Conservation (phyloP, 2,888 invertebrate genomes). For the Spodoptera picta region DNA sequence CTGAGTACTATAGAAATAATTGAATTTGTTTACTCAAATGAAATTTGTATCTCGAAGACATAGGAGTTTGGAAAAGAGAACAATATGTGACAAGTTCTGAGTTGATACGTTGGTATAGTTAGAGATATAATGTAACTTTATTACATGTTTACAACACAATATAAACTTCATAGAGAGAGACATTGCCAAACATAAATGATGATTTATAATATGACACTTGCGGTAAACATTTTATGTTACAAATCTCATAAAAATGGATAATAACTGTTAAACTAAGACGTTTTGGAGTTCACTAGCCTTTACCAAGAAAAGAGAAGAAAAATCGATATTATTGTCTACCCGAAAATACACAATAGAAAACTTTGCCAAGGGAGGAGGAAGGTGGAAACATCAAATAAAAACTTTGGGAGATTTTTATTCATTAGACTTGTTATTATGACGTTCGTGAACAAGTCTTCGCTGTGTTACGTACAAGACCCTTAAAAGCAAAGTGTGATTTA, state of each 20-base stretch:
- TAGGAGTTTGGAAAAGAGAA: constrained; percentile 1
- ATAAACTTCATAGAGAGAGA: too few species aligned
- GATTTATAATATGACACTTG: too few species aligned
- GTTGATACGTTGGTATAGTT: too few species aligned
- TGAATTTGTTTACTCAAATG: constrained; percentile 13
- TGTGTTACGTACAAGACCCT: constrained; percentile 24
- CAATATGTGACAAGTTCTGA: neutral
- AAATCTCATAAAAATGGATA: constrained; percentile 9
- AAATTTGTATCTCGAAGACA: constrained; percentile 10
- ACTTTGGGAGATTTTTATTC: constrained; percentile 63
- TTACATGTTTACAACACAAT: too few species aligned
- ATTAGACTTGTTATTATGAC: constrained; percentile 60
- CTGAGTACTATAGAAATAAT: constrained; percentile 18
- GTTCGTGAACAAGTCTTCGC: constrained; percentile 35
- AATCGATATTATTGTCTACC: constrained; percentile 56
- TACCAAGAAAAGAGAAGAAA: constrained; percentile 30
- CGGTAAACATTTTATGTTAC: neutral
- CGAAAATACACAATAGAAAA: constrained; percentile 56
- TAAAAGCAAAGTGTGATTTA: constrained; percentile 51
- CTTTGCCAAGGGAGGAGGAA: constrained; percentile 48
- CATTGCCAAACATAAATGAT: too few species aligned
- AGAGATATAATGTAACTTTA: too few species aligned
- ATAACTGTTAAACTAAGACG: constrained; percentile 20
- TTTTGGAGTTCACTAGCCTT: constrained; percentile 51
- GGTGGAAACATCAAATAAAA: constrained; percentile 62